phyloP scores from a whole-genome alignment of 2,113 vertebrate species.

The Rhadina sibilatrix region DNA sequence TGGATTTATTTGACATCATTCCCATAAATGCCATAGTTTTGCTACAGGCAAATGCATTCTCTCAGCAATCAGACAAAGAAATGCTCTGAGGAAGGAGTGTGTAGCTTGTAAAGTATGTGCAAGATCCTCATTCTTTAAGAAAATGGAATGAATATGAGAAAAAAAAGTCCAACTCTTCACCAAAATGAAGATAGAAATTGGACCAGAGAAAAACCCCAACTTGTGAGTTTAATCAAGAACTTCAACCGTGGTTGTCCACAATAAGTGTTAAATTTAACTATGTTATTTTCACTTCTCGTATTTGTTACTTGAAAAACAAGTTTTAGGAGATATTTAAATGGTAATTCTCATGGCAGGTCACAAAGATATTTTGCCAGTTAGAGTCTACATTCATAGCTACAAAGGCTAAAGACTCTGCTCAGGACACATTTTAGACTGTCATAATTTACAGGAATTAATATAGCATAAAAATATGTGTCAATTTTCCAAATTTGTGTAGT shows the following conservation, averaged over 20 bases:
- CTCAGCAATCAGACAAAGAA: not conserved
- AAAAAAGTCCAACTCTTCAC: not conserved
- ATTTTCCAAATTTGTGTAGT: not conserved
- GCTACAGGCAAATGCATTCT: not conserved
- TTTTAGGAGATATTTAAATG: not conserved
- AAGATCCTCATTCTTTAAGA: not conserved
- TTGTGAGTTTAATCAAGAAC: not conserved
- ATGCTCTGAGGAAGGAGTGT: not conserved
- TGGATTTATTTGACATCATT: not conserved
- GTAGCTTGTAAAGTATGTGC: fast-evolving
- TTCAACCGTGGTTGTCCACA: not conserved
- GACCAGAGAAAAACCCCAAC: not conserved
- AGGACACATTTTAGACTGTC: not conserved
- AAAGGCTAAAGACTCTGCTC: not conserved
- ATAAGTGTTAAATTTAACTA: not conserved
- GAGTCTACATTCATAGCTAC: fast-evolving
- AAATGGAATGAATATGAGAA: not conserved
- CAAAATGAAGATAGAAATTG: not conserved
- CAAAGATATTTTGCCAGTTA: not conserved
- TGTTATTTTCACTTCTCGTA: not conserved
- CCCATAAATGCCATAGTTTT: not conserved
- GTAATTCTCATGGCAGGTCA: not conserved
- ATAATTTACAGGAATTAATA: not conserved
- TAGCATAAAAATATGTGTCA: not conserved
- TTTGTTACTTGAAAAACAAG: not conserved